Conservation (phyloP, 2,113 vertebrate genomes). For the Python bivittatus region DNA sequence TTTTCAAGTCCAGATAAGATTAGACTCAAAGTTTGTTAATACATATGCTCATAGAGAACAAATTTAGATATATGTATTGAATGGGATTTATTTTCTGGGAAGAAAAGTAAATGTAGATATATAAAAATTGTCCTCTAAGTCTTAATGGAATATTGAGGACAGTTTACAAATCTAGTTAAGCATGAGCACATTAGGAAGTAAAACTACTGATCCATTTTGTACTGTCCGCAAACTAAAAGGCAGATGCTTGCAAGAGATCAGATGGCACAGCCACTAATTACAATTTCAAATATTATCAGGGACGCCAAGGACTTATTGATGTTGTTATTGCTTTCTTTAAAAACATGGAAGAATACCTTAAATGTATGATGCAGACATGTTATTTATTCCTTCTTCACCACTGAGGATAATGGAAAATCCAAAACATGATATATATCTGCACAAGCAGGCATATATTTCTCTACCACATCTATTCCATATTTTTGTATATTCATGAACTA, state of each 20-base stretch:
- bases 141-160: conserved; percentile 73
- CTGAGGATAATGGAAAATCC: conserved; percentile 20
- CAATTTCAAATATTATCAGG: conserved; percentile 70
- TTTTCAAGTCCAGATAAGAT: conserved; percentile 18
- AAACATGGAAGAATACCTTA: not conserved
- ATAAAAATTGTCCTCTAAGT: conserved; percentile 75
- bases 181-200: conserved; percentile 75
- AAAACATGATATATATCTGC: not conserved
- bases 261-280: conserved; percentile 72
- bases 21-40: conserved; percentile 41
- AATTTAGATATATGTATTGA: not conserved
- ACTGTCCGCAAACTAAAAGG: conserved; percentile 65
- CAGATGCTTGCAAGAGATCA: conserved; percentile 62
- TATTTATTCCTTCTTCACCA: not conserved
- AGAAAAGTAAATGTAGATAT: conserved; percentile 66
- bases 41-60: not conserved
- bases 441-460: not conserved
- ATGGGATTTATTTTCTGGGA: not conserved
- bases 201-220: conserved; percentile 73
- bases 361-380: conserved; percentile 11
- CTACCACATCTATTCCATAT: not conserved
- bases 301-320: conserved; percentile 64
- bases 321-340: conserved; percentile 55
- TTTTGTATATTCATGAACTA: not conserved
- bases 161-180: conserved; percentile 77